These are phyloP conservation scores for Lasioglossum calceatum DNA, from an alignment of 2,888 invertebrate species.

Conservation along the genomic window DNA sequence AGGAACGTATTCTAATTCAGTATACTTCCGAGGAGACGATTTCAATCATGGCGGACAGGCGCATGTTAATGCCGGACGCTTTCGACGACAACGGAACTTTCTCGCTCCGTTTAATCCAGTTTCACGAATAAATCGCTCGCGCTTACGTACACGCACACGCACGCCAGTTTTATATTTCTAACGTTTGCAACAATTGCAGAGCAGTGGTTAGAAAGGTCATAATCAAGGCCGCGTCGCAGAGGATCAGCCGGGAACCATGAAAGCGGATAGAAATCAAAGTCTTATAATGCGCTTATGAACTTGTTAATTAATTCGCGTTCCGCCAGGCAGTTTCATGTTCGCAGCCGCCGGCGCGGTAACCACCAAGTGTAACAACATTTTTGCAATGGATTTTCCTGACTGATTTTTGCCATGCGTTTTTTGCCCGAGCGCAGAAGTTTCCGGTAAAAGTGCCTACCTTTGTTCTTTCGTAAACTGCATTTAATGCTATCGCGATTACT, in stretches of 20 bases:
- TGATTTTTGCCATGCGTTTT: constrained; percentile 13
- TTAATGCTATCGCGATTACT: neutral
- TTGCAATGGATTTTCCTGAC: constrained; percentile 8
- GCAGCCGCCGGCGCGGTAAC: neutral
- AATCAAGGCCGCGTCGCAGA: constrained; percentile 29
- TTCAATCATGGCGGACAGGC: constrained; percentile 65
- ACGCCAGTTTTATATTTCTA: neutral
- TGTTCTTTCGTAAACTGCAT: constrained; percentile 1
- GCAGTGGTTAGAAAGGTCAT: constrained; percentile 5
- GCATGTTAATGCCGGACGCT: constrained; percentile 75
- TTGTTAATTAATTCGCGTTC: constrained; percentile 42
- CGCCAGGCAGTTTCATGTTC: constrained; percentile 18
- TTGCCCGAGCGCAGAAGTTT: neutral
- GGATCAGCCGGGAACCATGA: constrained; percentile 35
- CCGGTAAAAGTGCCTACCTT: constrained; percentile 7
- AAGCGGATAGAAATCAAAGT: constrained; percentile 51
- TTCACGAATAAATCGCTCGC: constrained; percentile 79
- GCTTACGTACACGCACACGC: constrained; percentile 20
- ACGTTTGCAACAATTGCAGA: neutral
- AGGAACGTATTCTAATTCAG: constrained; percentile 38
- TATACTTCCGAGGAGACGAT: constrained; percentile 46
- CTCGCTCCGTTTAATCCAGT: constrained; percentile 82
- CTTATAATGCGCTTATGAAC: constrained; percentile 32
- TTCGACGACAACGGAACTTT: constrained; percentile 82
- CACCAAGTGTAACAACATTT: constrained; percentile 37